A percentile compares a stretch with the other conserved stretches of the same genome.
These are phyloP conservation scores for Stenotaenia linearis DNA, from an alignment of 2,888 invertebrate genomes.

Conservation along the genomic window DNA sequence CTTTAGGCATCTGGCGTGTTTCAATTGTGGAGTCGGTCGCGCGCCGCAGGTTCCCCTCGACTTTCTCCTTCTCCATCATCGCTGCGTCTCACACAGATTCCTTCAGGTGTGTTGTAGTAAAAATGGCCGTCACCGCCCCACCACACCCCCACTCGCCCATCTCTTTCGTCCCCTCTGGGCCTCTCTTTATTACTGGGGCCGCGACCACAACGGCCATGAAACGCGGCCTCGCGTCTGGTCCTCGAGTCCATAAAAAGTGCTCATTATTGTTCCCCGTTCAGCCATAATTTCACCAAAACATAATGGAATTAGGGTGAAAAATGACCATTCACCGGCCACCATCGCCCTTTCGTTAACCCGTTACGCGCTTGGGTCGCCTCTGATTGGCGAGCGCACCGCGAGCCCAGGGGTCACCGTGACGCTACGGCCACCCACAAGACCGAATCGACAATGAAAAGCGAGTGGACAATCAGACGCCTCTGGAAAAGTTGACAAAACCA, in stretches of 20 bases:
- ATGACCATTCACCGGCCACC: slow-evolving; percentile 32
- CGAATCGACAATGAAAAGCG: neutral
- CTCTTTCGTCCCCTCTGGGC: slow-evolving; percentile 21
- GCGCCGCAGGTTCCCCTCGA: slow-evolving; percentile 3
- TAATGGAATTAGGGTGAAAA: slow-evolving; percentile 34
- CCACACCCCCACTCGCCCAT: neutral
- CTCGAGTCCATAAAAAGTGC: slow-evolving; percentile 29
- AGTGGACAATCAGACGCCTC: neutral
- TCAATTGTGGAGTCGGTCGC: slow-evolving; percentile 3
- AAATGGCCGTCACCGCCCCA: slow-evolving; percentile 13
- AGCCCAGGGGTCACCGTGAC: slow-evolving; percentile 1
- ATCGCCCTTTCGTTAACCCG: slow-evolving; percentile 27
- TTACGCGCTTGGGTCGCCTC: slow-evolving; percentile 17
- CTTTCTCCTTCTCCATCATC: slow-evolving; percentile 3
- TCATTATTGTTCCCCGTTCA: slow-evolving; percentile 30
- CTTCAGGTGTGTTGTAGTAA: slow-evolving; percentile 26
- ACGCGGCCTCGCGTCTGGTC: slow-evolving; percentile 26
- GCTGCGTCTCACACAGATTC: slow-evolving; percentile 3
- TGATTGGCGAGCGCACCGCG: slow-evolving; percentile 10
- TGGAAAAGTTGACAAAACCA: neutral
- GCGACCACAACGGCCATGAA: slow-evolving; percentile 31
- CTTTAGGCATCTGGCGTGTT: slow-evolving; percentile 14
- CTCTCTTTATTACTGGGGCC: slow-evolving; percentile 28
- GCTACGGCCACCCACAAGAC: neutral
- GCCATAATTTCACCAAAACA: slow-evolving; percentile 33